A percentile compares a stretch with the other conserved stretches of the same genome.
phyloP scores from a whole-genome alignment of 64 coral and sea anemone genomes.

The Dendrophyllia cribrosa region DNA sequence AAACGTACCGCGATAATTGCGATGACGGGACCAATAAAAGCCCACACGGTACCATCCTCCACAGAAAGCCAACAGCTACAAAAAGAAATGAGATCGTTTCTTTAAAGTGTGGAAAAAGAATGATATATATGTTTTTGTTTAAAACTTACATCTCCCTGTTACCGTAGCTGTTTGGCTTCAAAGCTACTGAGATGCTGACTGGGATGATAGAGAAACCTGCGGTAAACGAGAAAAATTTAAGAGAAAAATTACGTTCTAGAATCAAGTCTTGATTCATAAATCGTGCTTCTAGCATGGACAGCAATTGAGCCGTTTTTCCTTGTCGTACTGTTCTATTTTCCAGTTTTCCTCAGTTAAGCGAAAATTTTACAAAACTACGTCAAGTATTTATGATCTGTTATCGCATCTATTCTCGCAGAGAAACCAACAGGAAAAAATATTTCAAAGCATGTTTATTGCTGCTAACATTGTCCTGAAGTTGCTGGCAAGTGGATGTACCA shows the following conservation, averaged over 20 bases:
- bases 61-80: conserved; percentile 61
- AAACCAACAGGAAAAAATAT: too few relatives aligned
- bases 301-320: too few relatives aligned
- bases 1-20: conserved; percentile 50
- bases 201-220: conserved; percentile 41
- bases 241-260: background rate
- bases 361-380: too few relatives aligned
- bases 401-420: too few relatives aligned
- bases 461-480: too few relatives aligned
- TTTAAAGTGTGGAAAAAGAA: background rate
- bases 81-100: background rate
- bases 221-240: background rate
- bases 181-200: conserved; percentile 17
- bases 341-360: too few relatives aligned
- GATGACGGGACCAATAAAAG: conserved; percentile 56
- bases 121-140: background rate
- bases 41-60: conserved; percentile 63
- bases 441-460: too few relatives aligned
- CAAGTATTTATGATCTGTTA: too few relatives aligned
- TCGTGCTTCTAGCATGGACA: too few relatives aligned
- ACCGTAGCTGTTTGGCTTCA: conserved; percentile 47
- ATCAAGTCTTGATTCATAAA: background rate
- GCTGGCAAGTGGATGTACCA: too few relatives aligned
- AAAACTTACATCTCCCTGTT: background rate
- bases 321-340: too few relatives aligned